Percentiles rank a stretch among this genome's conserved stretches.
Conservation (phyloP, 2,888 invertebrate species). For the Drosophila limbata region DNA sequence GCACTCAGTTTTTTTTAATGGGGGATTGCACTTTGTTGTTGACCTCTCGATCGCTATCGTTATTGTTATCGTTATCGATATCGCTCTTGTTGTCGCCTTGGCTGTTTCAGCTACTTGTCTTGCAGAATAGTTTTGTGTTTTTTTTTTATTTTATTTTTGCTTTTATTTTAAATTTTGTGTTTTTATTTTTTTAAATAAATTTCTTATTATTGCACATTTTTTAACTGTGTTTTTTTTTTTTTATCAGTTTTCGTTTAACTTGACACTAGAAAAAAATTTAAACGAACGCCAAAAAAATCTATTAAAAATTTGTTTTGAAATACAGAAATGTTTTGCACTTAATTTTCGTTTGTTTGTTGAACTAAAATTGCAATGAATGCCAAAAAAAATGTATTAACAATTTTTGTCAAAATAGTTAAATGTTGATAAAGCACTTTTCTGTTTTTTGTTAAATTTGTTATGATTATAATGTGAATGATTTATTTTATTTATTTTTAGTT, state of each 20-base stretch:
- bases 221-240: too few species aligned
- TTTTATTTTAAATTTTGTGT: neutral
- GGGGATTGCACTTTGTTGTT: neutral
- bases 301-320: conserved; percentile 1
- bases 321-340: neutral
- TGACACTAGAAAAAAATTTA: conserved; percentile 22
- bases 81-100: conserved; percentile 2
- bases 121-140: neutral
- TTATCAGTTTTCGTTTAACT: conserved; percentile 7
- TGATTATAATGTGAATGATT: neutral
- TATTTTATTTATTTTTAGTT: neutral
- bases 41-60: neutral
- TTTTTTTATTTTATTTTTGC: too few species aligned
- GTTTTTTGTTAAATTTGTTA: neutral
- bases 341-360: neutral
- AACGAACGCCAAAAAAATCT: conserved; percentile 40
- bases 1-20: neutral
- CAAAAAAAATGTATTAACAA: neutral
- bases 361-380: neutral
- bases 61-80: neutral
- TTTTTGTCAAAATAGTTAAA: neutral
- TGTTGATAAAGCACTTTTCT: neutral
- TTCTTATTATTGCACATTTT: conserved; percentile 44
- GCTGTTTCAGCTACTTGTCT: neutral
- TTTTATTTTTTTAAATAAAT: neutral